Evolutionary conservation across 2,888 invertebrate species (phyloP).

Genomic region (Sturmia bella): DNA sequence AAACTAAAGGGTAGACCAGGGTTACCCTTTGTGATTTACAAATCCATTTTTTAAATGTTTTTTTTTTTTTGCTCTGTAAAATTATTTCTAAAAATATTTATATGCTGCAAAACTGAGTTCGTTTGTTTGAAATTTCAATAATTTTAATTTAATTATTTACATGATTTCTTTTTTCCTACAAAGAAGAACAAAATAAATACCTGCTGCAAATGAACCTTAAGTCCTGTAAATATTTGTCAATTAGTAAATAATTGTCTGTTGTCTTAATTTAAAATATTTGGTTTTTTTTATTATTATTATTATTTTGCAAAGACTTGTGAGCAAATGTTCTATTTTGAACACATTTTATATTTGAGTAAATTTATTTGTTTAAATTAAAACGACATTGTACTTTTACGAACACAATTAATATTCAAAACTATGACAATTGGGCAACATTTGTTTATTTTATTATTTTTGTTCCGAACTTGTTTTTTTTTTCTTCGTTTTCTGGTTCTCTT

Average conservation of each 20-base stretch:
- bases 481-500: neutral
- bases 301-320: too few species aligned
- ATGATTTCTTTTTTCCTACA: neutral
- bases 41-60: too few species aligned
- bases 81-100: too few species aligned
- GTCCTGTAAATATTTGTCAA: constrained; percentile 55
- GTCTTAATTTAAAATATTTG: constrained; percentile 35
- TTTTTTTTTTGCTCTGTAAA: too few species aligned
- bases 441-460: constrained; percentile 17
- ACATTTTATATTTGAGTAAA: constrained; percentile 41
- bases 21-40: too few species aligned
- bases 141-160: neutral
- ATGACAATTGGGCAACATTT: constrained; percentile 57
- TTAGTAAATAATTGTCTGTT: constrained; percentile 58
- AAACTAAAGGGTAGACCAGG: too few species aligned
- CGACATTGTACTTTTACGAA: constrained; percentile 51
- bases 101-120: too few species aligned
- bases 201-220: constrained; percentile 16
- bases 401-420: constrained; percentile 49
- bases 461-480: neutral
- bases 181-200: neutral
- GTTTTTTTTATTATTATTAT: constrained; percentile 9
- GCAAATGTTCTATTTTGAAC: constrained; percentile 21
- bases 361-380: constrained; percentile 27
- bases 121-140: constrained; percentile 10